These are phyloP conservation scores for Dendroctonus ponderosae DNA, from an alignment of 1,140 invertebrate genomes.

Conservation along the genomic window DNA sequence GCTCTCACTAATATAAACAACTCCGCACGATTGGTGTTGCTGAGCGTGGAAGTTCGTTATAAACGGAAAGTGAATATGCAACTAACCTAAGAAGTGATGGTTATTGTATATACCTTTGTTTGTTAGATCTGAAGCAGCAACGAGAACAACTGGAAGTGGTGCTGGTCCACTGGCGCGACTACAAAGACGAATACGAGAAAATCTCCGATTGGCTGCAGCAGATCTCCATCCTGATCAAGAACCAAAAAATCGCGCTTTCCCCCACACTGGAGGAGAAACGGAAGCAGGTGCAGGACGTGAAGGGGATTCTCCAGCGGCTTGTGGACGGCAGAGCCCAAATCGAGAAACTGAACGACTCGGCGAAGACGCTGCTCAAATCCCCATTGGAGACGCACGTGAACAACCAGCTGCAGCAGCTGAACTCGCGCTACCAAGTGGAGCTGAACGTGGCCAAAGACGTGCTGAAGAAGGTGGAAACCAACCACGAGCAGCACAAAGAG, in stretches of 20 bases:
- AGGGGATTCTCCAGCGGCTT: slow-evolving; percentile 73
- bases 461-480: slow-evolving; percentile 87
- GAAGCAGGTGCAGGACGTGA: slow-evolving; percentile 77
- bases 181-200: slow-evolving; percentile 89
- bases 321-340: slow-evolving; percentile 80
- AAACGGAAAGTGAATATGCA: no score
- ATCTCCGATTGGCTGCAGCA: slow-evolving; percentile 92
- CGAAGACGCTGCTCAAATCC: slow-evolving; percentile 73
- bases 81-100: no score
- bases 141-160: slow-evolving; percentile 81
- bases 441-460: slow-evolving; percentile 91
- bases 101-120: no score
- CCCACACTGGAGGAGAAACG: slow-evolving; percentile 81
- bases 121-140: slow-evolving; percentile 74
- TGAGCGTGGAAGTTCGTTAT: no score
- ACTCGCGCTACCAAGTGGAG: slow-evolving; percentile 87
- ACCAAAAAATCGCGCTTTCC: slow-evolving; percentile 81
- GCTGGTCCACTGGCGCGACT: slow-evolving; percentile 81
- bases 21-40: no score
- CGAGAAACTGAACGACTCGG: slow-evolving; percentile 77
- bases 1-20: no score
- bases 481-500: slow-evolving; percentile 82
- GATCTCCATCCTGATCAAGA: slow-evolving; percentile 87
- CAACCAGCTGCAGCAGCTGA: slow-evolving; percentile 86
- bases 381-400: slow-evolving; percentile 88